These are phyloP conservation scores for Myzus persicae DNA, from an alignment of 1,140 invertebrate genomes.

Conservation along the genomic window DNA sequence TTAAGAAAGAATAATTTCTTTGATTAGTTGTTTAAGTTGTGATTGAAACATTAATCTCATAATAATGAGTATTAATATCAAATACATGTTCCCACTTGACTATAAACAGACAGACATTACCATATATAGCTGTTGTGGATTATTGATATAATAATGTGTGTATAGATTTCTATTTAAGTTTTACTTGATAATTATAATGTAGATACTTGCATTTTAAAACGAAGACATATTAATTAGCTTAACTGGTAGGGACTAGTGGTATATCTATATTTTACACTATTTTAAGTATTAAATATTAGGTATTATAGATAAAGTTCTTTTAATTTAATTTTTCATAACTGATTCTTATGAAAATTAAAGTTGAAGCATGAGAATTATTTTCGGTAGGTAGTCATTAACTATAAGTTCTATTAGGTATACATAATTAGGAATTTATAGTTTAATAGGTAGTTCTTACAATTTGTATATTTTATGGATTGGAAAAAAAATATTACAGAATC, in stretches of 20 bases:
- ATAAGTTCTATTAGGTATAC: no score
- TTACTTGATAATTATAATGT: background rate
- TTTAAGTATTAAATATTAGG: background rate
- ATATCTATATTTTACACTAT: background rate
- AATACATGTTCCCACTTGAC: slow-evolving; percentile 8
- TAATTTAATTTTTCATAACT: background rate
- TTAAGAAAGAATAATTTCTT: background rate
- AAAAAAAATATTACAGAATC: background rate
- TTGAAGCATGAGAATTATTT: background rate
- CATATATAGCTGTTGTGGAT: slow-evolving; percentile 33
- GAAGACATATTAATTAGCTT: background rate
- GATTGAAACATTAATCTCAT: slow-evolving; percentile 26
- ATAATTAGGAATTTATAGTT: background rate
- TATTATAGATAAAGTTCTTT: no score
- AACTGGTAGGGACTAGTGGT: background rate
- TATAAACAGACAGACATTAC: slow-evolving; percentile 29
- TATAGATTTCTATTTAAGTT: slow-evolving; percentile 19
- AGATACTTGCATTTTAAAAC: background rate
- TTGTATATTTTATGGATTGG: background rate
- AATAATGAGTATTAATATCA: background rate
- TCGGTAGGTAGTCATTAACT: no score
- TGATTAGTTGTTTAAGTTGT: background rate
- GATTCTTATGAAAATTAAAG: background rate
- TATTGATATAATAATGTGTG: background rate
- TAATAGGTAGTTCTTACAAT: background rate